Evolutionary conservation across 2,888 invertebrate genomes (phyloP).

Genomic region (Sinhomidia bicolor): DNA sequence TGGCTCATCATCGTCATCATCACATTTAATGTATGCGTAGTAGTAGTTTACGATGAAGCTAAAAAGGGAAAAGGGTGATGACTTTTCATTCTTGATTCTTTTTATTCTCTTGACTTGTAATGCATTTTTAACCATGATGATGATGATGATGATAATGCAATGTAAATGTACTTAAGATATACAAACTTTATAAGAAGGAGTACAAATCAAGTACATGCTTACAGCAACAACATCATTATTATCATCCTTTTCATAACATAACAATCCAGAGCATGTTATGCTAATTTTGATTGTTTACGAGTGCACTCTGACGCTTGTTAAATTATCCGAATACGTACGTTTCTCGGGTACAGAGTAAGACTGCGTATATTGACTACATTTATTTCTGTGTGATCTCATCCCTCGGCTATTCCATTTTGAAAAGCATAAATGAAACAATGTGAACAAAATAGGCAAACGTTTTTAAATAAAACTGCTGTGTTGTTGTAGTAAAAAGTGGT

Average conservation of each 20-base stretch:
- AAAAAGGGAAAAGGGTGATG: constrained; percentile 53
- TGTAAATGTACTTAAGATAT: background rate
- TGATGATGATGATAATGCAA: background rate
- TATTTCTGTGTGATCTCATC: constrained; percentile 35
- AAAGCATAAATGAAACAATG: background rate
- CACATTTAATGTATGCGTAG: background rate
- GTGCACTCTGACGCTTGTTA: constrained; percentile 43
- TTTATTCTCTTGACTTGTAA: background rate
- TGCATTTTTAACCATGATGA: constrained; percentile 23
- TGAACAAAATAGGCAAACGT: background rate
- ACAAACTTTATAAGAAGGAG: background rate
- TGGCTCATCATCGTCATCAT: background rate
- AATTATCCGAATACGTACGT: constrained; percentile 41
- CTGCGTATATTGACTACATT: background rate
- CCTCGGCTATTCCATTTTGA: background rate
- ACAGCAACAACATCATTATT: constrained; percentile 8
- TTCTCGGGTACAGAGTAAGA: constrained; percentile 1
- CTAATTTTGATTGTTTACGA: constrained; percentile 62
- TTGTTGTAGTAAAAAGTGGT: background rate
- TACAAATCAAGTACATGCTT: constrained; percentile 22
- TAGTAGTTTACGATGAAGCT: constrained; percentile 1
- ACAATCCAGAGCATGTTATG: constrained; percentile 56
- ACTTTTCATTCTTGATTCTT: constrained; percentile 30
- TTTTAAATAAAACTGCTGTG: background rate
- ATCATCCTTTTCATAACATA: constrained; percentile 5